Conservation (phyloP, 2,888 invertebrate species). For the Syrista parreyssii region DNA sequence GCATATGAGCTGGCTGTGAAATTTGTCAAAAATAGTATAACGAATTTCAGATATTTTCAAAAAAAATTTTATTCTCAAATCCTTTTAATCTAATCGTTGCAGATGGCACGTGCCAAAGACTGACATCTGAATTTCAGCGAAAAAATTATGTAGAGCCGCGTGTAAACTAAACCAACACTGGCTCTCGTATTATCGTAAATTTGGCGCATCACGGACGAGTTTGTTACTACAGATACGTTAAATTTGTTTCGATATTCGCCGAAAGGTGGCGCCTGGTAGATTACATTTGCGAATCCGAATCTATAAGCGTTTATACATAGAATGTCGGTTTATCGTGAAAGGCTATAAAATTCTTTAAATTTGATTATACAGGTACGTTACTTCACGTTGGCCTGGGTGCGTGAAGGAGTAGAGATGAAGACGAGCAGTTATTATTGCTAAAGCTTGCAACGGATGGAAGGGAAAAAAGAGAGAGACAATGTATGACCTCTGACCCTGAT, state of each 20-base stretch:
- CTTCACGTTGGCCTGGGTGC: not conserved
- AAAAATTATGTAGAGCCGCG: not conserved
- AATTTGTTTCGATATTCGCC: not conserved
- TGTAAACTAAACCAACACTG: not conserved
- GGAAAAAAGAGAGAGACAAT: not conserved
- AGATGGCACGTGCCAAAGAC: not conserved
- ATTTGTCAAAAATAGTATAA: no score
- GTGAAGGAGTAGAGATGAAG: not conserved
- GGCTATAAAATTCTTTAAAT: not conserved
- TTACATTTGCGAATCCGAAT: not conserved
- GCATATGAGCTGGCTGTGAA: no score
- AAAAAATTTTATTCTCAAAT: no score
- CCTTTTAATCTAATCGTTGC: not conserved
- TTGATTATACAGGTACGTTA: not conserved
- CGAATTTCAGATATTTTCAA: no score
- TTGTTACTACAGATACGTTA: not conserved
- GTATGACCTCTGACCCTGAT: not conserved
- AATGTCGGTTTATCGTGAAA: not conserved
- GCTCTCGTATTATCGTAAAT: not conserved
- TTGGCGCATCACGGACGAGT: not conserved
- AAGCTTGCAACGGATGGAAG: not conserved
- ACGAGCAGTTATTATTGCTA: not conserved
- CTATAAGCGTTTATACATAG: not conserved
- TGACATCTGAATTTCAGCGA: not conserved
- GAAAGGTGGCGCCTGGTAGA: not conserved